These are phyloP conservation scores for Macrostomum lignano DNA, from an alignment of 1,140 invertebrate species.

Conservation along the genomic window DNA sequence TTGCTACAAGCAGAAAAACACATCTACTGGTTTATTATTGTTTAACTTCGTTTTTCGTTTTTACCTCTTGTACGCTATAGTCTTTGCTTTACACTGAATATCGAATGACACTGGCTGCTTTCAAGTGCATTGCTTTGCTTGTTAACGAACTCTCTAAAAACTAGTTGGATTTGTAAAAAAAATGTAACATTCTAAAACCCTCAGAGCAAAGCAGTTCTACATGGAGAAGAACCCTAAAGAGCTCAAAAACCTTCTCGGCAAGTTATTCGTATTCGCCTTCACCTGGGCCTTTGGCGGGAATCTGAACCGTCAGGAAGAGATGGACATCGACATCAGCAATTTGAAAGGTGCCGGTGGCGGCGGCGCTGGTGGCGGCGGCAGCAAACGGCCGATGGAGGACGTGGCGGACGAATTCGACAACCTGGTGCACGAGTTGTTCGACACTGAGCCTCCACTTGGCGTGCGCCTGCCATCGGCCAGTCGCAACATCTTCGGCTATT, in stretches of 20 bases:
- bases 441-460: constrained; percentile 30
- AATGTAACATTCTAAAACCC: too few relatives aligned
- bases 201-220: too few relatives aligned
- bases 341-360: neutral
- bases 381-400: constrained; percentile 23
- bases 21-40: too few relatives aligned
- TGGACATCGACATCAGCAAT: constrained; percentile 15
- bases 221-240: constrained; percentile 21
- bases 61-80: too few relatives aligned
- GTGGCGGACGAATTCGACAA: constrained; percentile 39
- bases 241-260: constrained; percentile 31
- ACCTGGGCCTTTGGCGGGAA: constrained; percentile 22
- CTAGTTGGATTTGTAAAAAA: too few relatives aligned
- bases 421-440: constrained; percentile 38
- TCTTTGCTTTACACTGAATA: too few relatives aligned
- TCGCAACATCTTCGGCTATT: constrained; percentile 22
- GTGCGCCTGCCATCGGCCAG: constrained; percentile 23
- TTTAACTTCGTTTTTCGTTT: too few relatives aligned
- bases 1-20: too few relatives aligned
- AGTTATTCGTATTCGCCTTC: constrained; percentile 24
- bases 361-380: constrained; percentile 2
- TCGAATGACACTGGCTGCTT: too few relatives aligned
- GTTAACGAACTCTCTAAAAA: too few relatives aligned
- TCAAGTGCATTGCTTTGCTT: too few relatives aligned
- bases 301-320: constrained; percentile 20